Base-by-base conservation (phyloP, 1,140 invertebrate species). In the Diabrotica undecimpunctata region DNA sequence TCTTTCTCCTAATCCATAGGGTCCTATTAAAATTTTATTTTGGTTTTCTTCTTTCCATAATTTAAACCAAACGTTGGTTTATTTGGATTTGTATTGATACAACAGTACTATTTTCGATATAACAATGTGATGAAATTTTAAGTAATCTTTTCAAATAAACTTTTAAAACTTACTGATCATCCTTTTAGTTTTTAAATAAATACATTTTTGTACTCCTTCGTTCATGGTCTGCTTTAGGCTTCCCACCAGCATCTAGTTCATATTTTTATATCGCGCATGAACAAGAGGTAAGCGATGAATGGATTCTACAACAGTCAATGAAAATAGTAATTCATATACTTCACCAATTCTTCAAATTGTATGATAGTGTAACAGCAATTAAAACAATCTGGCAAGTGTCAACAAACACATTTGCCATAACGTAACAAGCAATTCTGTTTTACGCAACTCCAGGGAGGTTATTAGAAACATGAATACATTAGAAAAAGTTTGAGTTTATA, bases 301-400 rank as follows among this genome's bases (percentile, higher is more conserved):
- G 59, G 52, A 35, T 61, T 61, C 14, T 39, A 61, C 59, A 52
- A 61, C 50, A 51, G 35, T 61, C 59, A 61, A 61, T 61, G 59
- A 52, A 52, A 61, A 39, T 52, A 35, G 59, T 61, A 36, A 35
- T 25, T 14, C 58, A 60, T 50, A 46, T 60, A 13, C 38, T 25
- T 25, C 25, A 25, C 25, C 25, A 25, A 25, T 25, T 25, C 25
- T 25, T 25, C 25, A 25, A 25, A 25, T 25, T 25, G 25, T 25
- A 25, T 25, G 25, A 25, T 25, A 25, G 39, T 41, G 12, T 38
- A 12, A 58, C 11, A 41, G 36, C 39, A n/a, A 14, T 58, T 14
- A 11, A 36, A 58, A 58, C 14, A 39, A 10, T 37, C n/a, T 37
- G 12, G 36, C 56, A 10, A 37, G 13, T 13, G 10, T 55, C 36